Conservation (phyloP, 2,113 vertebrate genomes). For the Anhinga anhinga region DNA sequence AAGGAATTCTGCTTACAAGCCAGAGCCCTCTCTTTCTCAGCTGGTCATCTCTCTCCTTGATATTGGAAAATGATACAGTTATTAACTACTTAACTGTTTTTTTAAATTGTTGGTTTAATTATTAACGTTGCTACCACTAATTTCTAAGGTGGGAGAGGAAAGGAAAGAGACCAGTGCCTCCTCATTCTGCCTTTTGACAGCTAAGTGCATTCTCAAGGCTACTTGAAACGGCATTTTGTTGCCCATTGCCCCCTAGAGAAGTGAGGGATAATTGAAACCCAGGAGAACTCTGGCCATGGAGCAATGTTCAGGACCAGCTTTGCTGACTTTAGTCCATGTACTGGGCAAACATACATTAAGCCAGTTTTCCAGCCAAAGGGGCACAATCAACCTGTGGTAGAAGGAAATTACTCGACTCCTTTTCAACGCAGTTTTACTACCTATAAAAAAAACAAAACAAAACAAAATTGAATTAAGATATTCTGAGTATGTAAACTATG, state of each 20-base stretch:
- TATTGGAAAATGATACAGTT: not conserved
- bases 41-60: not conserved
- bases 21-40: not conserved
- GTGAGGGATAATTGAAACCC: not conserved
- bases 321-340: not conserved
- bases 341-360: not conserved
- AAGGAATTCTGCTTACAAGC: not conserved
- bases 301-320: not conserved
- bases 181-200: not conserved
- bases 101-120: not conserved
- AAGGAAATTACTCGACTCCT: not conserved
- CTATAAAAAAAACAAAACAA: not conserved
- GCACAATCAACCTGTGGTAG: not conserved
- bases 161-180: not conserved
- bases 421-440: not conserved
- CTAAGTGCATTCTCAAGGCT: not conserved
- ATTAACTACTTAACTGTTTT: not conserved
- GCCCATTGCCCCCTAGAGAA: not conserved
- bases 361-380: not conserved
- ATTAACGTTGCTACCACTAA: not conserved
- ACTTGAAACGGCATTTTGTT: not conserved
- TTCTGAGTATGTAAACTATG: not conserved
- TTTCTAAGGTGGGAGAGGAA: not conserved
- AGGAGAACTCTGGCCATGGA: not conserved
- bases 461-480: not conserved